phyloP scores from a whole-genome alignment of 2,797 vertebrate genomes.

The Nannoperca obscura region DNA sequence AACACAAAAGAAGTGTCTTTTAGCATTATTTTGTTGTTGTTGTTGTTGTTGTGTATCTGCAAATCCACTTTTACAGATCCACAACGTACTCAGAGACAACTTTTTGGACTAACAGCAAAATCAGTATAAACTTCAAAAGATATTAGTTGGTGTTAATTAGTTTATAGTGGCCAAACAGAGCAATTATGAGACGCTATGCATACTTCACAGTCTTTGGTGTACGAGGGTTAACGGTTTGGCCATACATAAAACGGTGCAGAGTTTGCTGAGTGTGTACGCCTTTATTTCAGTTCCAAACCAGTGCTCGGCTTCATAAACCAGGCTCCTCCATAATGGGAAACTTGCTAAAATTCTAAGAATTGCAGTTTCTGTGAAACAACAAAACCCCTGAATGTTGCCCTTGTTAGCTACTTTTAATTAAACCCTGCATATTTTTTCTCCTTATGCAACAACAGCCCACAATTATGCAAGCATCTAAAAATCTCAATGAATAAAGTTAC shows the following conservation, averaged over 20 bases:
- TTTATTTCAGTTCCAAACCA: slow-evolving; percentile 57
- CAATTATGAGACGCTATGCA: slow-evolving; percentile 19
- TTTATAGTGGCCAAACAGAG: slow-evolving; percentile 25
- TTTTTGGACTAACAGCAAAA: slow-evolving; percentile 13
- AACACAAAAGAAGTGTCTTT: slow-evolving; percentile 1
- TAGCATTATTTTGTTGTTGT: not conserved
- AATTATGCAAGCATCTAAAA: slow-evolving; percentile 73
- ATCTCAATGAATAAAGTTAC: slow-evolving; percentile 42
- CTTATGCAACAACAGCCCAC: slow-evolving; percentile 67
- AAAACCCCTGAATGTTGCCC: slow-evolving; percentile 76
- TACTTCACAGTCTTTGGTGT: slow-evolving; percentile 38
- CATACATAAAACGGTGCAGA: slow-evolving; percentile 31
- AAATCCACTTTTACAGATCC: slow-evolving; percentile 19
- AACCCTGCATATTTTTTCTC: slow-evolving; percentile 59
- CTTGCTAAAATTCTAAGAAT: slow-evolving; percentile 72
- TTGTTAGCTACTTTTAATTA: slow-evolving; percentile 81
- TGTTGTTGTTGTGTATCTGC: not conserved
- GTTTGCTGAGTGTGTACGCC: slow-evolving; percentile 4
- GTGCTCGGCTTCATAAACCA: slow-evolving; percentile 49
- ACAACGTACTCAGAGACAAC: not conserved
- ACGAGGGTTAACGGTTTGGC: slow-evolving; percentile 32
- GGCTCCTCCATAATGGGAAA: slow-evolving; percentile 54
- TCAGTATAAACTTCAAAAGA: not conserved
- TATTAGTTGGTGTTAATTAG: slow-evolving; percentile 33
- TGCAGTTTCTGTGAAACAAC: slow-evolving; percentile 50